Evolutionary conservation across 2,888 invertebrate genomes (phyloP), one percentile per base, ranked within the genome.

Genomic region (Xanthia icteritia): DNA sequence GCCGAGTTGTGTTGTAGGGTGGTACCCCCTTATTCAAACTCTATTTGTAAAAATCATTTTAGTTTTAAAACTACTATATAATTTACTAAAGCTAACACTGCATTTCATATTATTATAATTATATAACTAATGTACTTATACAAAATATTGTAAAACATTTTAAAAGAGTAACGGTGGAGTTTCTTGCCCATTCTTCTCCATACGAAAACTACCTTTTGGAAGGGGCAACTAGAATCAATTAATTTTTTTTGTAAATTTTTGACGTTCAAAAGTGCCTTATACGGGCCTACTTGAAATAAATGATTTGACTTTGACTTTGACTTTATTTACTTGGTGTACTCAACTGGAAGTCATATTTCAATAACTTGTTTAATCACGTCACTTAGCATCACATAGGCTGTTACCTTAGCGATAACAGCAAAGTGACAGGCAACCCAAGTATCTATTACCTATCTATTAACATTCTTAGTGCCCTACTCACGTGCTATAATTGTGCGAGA

Each of bases 341-440:
- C 76, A 61, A 27, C 23, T 79, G 23, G 51, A 72, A 61, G 45
- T 39, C 15, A 39, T 36, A 75, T 65, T 60, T 81, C 51, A 79
- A 65, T 78, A 60, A 54, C 27, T 8, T 79, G 58, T 76, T 60
- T 27, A 42, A 60, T 76, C 65, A 75, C 23, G 81, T 75, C 76
- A 75, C 31, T 74, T 48, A 63, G 15, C n/a, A 36, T 81, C 45
- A 63, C 81, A 72, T 51, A 42, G 58, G 76, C 76, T 48, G 82
- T 76, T 82, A 77, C n/a, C 17, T 67, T 42, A 58, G 66, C 42
- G 60, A 63, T 63, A 64, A 42, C 56, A 51, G 27, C n/a, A 42
- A 82, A 79, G 77, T 77, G 73, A 69, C 80, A 84, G 64, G 54
- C 11, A 17, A 36, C 27, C 31, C 67, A 72, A 64, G 79, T 83